Evolutionary conservation across 1,140 invertebrate species (phyloP).

Genomic region (Hydropsyche tenuis): DNA sequence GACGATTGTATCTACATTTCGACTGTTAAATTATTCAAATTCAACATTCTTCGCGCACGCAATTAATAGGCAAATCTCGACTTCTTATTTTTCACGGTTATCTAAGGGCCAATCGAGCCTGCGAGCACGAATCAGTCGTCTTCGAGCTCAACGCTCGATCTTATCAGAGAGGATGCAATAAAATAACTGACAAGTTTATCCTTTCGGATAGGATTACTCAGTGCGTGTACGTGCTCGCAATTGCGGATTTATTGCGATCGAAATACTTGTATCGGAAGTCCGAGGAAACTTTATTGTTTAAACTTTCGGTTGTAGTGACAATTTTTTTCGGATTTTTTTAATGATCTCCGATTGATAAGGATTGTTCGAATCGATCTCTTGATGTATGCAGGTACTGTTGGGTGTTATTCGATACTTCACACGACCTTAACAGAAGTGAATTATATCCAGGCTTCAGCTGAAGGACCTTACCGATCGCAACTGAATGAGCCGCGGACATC

Average conservation of each 20-base stretch:
- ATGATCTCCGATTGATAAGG: neutral
- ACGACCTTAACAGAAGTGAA: constrained; percentile 28
- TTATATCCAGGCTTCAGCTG: constrained; percentile 1
- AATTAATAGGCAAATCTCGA: no score
- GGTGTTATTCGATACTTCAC: constrained; percentile 36
- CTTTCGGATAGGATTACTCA: neutral
- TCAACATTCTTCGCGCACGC: no score
- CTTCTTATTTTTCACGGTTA: neutral
- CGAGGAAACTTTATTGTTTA: neutral
- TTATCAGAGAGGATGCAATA: constrained; percentile 17
- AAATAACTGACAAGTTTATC: constrained; percentile 20
- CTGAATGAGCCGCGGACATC: constrained; percentile 34
- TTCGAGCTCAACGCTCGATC: constrained; percentile 4
- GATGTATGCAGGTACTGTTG: neutral
- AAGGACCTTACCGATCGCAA: constrained; percentile 33
- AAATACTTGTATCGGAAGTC: neutral
- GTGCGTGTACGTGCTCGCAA: neutral
- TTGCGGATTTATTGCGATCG: neutral
- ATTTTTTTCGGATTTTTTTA: no score
- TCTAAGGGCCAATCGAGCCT: constrained; percentile 3
- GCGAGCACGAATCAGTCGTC: constrained; percentile 4
- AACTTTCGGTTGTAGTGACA: neutral
- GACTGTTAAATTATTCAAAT: no score
- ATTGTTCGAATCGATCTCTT: neutral
- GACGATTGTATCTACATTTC: no score